Evolutionary conservation across 2,888 invertebrate genomes (phyloP).

Genomic region (Morpho helenor): DNA sequence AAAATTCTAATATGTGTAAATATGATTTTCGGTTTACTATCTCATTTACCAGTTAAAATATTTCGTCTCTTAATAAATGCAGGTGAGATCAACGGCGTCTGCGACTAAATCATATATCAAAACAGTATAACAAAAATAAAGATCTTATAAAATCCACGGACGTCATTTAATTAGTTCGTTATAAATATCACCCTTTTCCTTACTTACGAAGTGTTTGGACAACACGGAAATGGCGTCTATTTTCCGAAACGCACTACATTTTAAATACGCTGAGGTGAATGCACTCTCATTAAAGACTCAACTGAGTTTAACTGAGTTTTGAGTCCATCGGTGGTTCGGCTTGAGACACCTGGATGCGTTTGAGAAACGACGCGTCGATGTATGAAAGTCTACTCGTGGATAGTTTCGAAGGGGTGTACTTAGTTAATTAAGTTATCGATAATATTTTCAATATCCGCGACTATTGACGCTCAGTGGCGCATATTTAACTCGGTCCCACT

Average conservation of each 20-base stretch:
- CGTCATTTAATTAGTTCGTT: conserved; percentile 22
- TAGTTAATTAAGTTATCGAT: conserved; percentile 20
- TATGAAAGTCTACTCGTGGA: conserved; percentile 45
- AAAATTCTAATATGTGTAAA: no score
- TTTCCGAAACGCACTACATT: conserved; percentile 63
- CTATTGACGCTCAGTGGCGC: no score
- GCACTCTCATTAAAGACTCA: conserved; percentile 74
- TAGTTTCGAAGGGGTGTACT: conserved; percentile 36
- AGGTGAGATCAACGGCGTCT: no score
- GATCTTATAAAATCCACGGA: background rate
- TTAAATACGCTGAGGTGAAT: conserved; percentile 56
- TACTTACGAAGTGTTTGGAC: conserved; percentile 29
- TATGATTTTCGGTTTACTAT: no score
- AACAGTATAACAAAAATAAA: background rate
- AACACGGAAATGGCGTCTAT: conserved; percentile 66
- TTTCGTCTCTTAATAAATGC: no score
- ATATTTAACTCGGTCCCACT: no score
- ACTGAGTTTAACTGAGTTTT: conserved; percentile 49
- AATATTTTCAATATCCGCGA: background rate
- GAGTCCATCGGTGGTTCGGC: conserved; percentile 39
- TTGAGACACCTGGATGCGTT: conserved; percentile 3
- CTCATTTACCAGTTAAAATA: no score
- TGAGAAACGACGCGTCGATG: conserved; percentile 33
- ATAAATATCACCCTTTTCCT: conserved; percentile 25
- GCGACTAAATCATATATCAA: no score